A percentile compares a stretch with the other conserved stretches of the same genome.
phyloP scores from a whole-genome alignment of 2,888 invertebrate species.

The Colletes collaris region DNA sequence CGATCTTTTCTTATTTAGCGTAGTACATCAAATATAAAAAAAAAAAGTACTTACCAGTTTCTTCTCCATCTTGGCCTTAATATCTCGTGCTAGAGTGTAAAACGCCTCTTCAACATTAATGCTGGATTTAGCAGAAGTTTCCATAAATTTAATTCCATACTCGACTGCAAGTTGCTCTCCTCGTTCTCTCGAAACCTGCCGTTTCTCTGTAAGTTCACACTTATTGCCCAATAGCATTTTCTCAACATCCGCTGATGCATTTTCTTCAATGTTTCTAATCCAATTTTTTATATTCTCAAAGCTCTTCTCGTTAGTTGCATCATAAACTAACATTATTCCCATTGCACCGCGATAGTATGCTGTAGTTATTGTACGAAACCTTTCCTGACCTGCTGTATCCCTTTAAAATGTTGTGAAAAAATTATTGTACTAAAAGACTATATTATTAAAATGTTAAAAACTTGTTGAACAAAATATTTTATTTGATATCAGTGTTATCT shows the following conservation, averaged over 20 bases:
- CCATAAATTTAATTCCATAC: constrained; percentile 99
- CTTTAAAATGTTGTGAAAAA: constrained; percentile 83
- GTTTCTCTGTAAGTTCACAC: constrained; percentile 97
- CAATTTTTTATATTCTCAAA: constrained; percentile 99
- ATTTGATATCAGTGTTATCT: no score
- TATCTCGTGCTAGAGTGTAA: constrained; percentile 98
- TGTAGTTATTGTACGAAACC: constrained; percentile 99
- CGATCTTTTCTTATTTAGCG: not conserved
- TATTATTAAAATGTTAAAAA: no score
- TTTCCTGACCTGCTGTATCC: constrained; percentile 99
- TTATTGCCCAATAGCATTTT: constrained; percentile 99
- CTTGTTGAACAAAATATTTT: not conserved
- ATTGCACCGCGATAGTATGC: constrained; percentile 99
- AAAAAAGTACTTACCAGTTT: constrained; percentile 91
- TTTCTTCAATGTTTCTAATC: constrained; percentile 99
- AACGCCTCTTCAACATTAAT: constrained; percentile 99
- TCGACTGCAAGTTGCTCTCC: constrained; percentile 99
- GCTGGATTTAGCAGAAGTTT: constrained; percentile 99
- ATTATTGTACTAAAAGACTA: constrained; percentile 19
- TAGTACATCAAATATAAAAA: not conserved
- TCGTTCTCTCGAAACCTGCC: constrained; percentile 97
- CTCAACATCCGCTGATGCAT: constrained; percentile 99
- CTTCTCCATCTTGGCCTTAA: constrained; percentile 99
- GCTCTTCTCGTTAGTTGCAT: constrained; percentile 99
- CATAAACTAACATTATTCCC: constrained; percentile 99